Evolutionary conservation across 1,140 invertebrate genomes (phyloP), one percentile per base, ranked within the genome.

Genomic region (Pseudomyrmex cubaensis): DNA sequence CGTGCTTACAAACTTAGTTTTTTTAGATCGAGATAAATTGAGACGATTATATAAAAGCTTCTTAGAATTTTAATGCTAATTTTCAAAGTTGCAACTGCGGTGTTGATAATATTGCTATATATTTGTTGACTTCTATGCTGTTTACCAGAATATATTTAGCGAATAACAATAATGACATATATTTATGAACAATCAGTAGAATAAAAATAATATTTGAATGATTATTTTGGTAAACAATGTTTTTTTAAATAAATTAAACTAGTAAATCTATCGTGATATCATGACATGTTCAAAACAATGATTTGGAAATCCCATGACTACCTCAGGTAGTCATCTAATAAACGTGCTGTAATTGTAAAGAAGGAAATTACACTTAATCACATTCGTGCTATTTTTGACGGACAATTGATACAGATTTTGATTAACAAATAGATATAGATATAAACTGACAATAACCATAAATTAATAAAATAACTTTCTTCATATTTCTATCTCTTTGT

Each of bases 281-380:
- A 35, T 35, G 35, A 35, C 35, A 66, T 7, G 10, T 66, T 15
- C 35, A 2, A 64, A 44, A 48, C 57, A 35, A 70, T 9, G 9
- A 20, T 10, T 48, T 56, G 78, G 70, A 75, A 82, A 82, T 82
- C 17, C 70, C 70, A 63, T 75, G 78, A 82, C 69, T 75, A 75
- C 75, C 8, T 44, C 35, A 35, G 12, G 25, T 20, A 44, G 46
- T 74, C 57, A 82, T 82, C 57, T 82, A 73, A 82, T 82, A 62
- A 62, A 22, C 22, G 69, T 48, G 22, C 57, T n/a, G 17, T 54
- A 70, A 10, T 12, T 70, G 35, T 7, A 35, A 35, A 35, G 35
- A 35, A 35, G 35, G 35, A 35, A 78, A 69, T 70, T 78, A 56
- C 2, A 82, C 52, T 7, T 35, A 35, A 35, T 35, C 35, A 35